phyloP scores from a whole-genome alignment of 2,888 invertebrate species.

The Cheilosia urbana region DNA sequence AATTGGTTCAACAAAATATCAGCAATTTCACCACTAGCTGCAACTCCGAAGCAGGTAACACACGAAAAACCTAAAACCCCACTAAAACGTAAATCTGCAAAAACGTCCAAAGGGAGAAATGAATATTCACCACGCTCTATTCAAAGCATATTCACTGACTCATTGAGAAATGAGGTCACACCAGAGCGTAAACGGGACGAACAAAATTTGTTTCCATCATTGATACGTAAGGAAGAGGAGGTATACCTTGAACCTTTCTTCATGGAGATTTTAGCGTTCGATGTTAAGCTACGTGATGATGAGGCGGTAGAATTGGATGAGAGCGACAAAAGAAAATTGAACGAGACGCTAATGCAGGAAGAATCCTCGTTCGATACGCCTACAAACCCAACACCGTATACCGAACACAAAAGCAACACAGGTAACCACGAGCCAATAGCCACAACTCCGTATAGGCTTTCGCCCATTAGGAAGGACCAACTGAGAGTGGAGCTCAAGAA shows the following conservation, averaged over 20 bases:
- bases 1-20: not conserved
- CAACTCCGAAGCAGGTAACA: not conserved
- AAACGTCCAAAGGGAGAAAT: not conserved
- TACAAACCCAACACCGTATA: constrained; percentile 5
- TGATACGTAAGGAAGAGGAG: not conserved
- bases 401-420: constrained; percentile 44
- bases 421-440: constrained; percentile 48
- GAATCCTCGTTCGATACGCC: not conserved
- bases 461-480: constrained; percentile 22
- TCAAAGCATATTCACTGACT: not conserved
- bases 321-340: not conserved
- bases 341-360: not conserved
- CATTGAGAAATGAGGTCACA: not conserved
- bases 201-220: no score
- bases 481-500: constrained; percentile 77
- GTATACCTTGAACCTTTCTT: not conserved
- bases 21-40: not conserved
- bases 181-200: not conserved
- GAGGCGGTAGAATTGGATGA: not conserved
- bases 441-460: constrained; percentile 46
- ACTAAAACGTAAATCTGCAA: not conserved
- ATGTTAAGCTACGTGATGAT: not conserved
- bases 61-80: no score
- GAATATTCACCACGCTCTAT: not conserved
- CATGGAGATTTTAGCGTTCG: not conserved